Conservation (phyloP, 92 coral and sea anemone genomes). For the Anthopleura xanthogrammica region DNA sequence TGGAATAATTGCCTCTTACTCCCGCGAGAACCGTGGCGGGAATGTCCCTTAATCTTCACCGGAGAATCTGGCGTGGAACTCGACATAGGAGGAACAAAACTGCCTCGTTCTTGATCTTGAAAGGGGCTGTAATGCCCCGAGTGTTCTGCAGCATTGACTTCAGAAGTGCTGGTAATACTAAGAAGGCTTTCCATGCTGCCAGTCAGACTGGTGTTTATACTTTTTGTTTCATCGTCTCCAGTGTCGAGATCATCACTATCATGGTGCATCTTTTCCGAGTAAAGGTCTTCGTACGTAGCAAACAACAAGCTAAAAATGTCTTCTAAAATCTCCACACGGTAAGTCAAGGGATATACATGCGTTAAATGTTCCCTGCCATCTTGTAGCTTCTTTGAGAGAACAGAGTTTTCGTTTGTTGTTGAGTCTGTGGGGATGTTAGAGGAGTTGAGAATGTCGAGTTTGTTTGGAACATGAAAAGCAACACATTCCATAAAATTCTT, state of each 20-base stretch:
- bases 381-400: conserved; percentile 18
- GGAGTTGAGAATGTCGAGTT: neutral
- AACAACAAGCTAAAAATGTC: conserved; percentile 87
- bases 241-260: conserved; percentile 94
- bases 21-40: conserved; percentile 24
- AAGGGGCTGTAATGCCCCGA: conserved; percentile 44
- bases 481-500: conserved; percentile 83
- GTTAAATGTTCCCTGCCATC: conserved; percentile 69
- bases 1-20: conserved; percentile 58
- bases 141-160: conserved; percentile 36
- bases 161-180: conserved; percentile 64
- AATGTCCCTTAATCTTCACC: conserved; percentile 5
- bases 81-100: neutral
- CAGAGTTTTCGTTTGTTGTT: neutral
- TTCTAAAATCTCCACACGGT: conserved; percentile 87
- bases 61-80: conserved; percentile 32
- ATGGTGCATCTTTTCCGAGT: conserved; percentile 61
- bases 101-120: conserved; percentile 46
- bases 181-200: conserved; percentile 88
- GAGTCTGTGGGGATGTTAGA: neutral
- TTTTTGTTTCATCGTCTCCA: conserved; percentile 76
- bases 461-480: neutral
- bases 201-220: conserved; percentile 82
- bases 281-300: conserved; percentile 84
- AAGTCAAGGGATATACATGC: conserved; percentile 82